Base-by-base conservation (phyloP, 2,797 vertebrate genomes). In the Epinephelus malabaricus region DNA sequence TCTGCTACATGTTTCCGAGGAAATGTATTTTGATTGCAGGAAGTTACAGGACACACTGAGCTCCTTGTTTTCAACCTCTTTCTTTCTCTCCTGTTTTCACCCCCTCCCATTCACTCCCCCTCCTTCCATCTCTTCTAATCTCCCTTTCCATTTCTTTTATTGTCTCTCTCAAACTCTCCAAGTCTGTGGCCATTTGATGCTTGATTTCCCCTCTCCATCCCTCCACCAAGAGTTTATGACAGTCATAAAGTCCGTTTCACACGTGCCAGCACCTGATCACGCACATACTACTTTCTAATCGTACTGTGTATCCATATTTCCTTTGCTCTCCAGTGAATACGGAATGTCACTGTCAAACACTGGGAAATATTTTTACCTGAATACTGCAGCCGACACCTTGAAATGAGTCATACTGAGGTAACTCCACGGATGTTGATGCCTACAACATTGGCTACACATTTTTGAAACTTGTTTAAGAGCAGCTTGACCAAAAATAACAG, bases 401-500 rank as follows among this genome's bases (percentile, higher is more conserved):
- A 79, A 69, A 86, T 55, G 6, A 88, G 12, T 78, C 61, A 69
- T 47, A 45, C 0, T 46, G 71, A 78, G 5, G 2, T 25, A 73
- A 76, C 67, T 66, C 66, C 85, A 59, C 65, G 80, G 81, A 70
- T 66, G 80, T 75, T 88, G 69, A 71, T 71, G 73, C 34, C 47
- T 72, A 18, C 38, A 25, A 73, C 25, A 27, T 21, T 65, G 21
- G 13, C 68, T 58, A 40, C 5, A 47, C 53, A 70, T 81, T 75
- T 86, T 77, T 67, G 14, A 66, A 62, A 76, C 10, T 79, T 81
- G 18, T 80, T 80, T 90, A 56, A 58, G 46, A 82, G 84, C 79
- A 90, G 82, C 88, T 75, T 83, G 69, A 86, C 87, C 89, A 89
- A 88, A 43, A 89, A 76, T 58, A 76, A 84, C 92, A 94, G 92